These are phyloP conservation scores for Anisognathus igniventris DNA, from an alignment of 2,797 vertebrate genomes.

Conservation along the genomic window DNA sequence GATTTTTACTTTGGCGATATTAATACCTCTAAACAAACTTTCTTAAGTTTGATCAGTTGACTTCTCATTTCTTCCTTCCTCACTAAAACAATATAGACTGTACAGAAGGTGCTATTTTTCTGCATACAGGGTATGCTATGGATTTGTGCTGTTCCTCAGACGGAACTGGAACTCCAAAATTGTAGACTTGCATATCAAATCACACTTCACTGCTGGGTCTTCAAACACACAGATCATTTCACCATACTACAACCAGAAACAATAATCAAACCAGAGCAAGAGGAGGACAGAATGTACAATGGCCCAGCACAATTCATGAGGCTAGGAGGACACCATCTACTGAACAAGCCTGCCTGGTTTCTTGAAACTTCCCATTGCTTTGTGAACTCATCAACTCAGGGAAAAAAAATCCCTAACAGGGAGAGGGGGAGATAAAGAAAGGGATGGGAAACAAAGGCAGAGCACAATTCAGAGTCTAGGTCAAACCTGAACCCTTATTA, in stretches of 20 bases:
- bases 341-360: not conserved
- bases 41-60: not conserved
- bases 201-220: not conserved
- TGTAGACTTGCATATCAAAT: not conserved
- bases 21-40: not conserved
- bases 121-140: not conserved
- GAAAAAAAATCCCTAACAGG: not conserved
- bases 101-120: not conserved
- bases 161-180: not conserved
- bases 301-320: not conserved
- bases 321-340: not conserved
- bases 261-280: not conserved
- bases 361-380: not conserved
- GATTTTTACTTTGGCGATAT: not conserved
- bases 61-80: not conserved
- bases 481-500: not conserved
- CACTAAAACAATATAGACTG: not conserved
- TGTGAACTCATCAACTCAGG: not conserved
- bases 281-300: not conserved
- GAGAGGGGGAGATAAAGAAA: not conserved
- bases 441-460: not conserved
- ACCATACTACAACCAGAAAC: not conserved
- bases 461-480: not conserved
- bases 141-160: not conserved
- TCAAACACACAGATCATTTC: not conserved